Evolutionary conservation across 2,113 vertebrate genomes (phyloP).

Genomic region (Malurus melanocephalus): DNA sequence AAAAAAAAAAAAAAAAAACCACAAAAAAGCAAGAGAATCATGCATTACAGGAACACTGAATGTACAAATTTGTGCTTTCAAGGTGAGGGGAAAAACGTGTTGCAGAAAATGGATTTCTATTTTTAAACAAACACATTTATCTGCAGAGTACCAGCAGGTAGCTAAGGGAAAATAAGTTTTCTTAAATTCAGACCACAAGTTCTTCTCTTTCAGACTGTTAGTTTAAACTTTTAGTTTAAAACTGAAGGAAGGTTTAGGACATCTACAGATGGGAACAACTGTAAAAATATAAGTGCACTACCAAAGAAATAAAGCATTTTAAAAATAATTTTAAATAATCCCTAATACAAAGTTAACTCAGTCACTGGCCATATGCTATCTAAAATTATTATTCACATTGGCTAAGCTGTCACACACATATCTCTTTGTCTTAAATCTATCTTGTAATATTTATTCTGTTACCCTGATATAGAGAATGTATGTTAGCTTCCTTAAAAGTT

Average conservation of each 20-base stretch:
- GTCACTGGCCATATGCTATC: not conserved
- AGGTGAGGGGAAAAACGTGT: rapidly evolving
- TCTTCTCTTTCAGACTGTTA: not conserved
- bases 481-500: not conserved
- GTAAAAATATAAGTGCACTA: not conserved
- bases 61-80: not conserved
- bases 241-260: not conserved
- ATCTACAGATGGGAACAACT: not conserved
- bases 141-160: not conserved
- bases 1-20: not conserved
- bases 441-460: not conserved
- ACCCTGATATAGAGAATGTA: not conserved
- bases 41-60: not conserved
- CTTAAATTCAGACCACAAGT: not conserved
- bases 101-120: not conserved
- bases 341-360: not conserved
- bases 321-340: not conserved
- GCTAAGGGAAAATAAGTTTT: not conserved
- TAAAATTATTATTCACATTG: not conserved
- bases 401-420: not conserved
- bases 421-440: not conserved
- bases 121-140: not conserved
- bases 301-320: not conserved
- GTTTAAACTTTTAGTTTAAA: not conserved
- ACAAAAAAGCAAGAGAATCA: not conserved